Base-by-base conservation (phyloP, 2,888 invertebrate genomes). In the Rhingia rostrata region DNA sequence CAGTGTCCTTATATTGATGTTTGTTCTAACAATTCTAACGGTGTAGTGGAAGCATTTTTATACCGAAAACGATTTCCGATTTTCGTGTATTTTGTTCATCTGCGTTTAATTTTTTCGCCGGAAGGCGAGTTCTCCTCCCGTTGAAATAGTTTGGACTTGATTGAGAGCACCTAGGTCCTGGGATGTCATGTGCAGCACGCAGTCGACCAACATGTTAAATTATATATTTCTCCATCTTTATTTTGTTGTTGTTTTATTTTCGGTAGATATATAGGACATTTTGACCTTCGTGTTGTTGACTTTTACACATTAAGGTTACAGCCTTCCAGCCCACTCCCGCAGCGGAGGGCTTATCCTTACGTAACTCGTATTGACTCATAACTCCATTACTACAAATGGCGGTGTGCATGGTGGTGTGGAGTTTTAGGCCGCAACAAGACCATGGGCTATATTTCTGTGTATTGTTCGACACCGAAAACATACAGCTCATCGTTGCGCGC, bases 301-400 rank as follows among this genome's bases (percentile, higher is more conserved):
- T 67, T 60, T 60, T 32, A 45, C 43, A 53, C 2, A 53, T 54
- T 43, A 43, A 61, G 67, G 67, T 61, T 61, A 77, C 67, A 77
- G 67, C 60, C 53, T 67, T 67, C 43, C 41, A 58, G 53, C 66
- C 61, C 66, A 33, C 51, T 47, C 56, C 45, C 53, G 14, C n/a
- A 41, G 54, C 63, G 33, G 3, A 56, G 33, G 47, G 53, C 58
- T 47, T n/a, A 45, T 63, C 43, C 79, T 83, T 73, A 83, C 79
- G 83, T 79, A 79, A 73, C 45, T 69, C 58, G 51, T 60, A 78
- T 73, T 79, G 83, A 79, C 69, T 79, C 83, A 78, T 78, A 78
- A 78, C 72, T 83, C 78, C 72, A 67, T 74, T 63, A 10, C 5
- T 49, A 49, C 22, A 30, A 9, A 9, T 9, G 4, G 41, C 9